Conservation (phyloP, 1,140 invertebrate genomes). For the Diplogasteroides magnus region DNA sequence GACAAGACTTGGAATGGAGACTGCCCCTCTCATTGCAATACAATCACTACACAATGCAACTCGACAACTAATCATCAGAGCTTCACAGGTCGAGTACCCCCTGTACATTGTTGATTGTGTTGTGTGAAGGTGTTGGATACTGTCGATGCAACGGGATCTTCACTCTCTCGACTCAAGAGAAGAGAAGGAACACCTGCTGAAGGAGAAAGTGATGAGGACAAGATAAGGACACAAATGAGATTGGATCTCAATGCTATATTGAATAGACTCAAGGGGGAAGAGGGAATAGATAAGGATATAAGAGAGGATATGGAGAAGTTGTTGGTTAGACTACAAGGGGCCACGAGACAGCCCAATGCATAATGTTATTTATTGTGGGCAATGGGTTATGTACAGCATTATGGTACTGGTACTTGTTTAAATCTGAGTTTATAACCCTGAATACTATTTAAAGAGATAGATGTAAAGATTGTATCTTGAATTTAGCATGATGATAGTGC, state of each 20-base stretch:
- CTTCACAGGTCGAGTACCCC: constrained; percentile 58
- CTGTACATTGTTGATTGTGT: constrained; percentile 43
- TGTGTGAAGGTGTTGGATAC: constrained; percentile 25
- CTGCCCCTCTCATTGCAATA: not conserved
- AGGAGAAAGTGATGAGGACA: constrained; percentile 68
- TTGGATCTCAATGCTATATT: constrained; percentile 15
- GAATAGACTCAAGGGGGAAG: not conserved
- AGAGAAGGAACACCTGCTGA: constrained; percentile 61
- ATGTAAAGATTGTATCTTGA: not conserved
- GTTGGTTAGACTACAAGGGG: not conserved
- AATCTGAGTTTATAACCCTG: too few relatives aligned
- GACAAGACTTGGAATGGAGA: constrained; percentile 6
- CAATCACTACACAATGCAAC: not conserved
- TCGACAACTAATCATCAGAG: constrained; percentile 6
- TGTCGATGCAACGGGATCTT: constrained; percentile 24
- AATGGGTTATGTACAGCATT: not conserved
- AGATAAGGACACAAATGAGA: constrained; percentile 39
- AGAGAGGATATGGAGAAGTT: not conserved
- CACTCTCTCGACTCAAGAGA: constrained; percentile 30
- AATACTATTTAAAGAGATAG: not conserved
- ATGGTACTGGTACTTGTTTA: not conserved
- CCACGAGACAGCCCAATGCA: not conserved
- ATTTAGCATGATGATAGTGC: not conserved
- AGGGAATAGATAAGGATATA: not conserved
- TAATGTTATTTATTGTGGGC: not conserved